Base-by-base conservation (phyloP, 1,140 invertebrate species). In the Drosophila melanica region DNA sequence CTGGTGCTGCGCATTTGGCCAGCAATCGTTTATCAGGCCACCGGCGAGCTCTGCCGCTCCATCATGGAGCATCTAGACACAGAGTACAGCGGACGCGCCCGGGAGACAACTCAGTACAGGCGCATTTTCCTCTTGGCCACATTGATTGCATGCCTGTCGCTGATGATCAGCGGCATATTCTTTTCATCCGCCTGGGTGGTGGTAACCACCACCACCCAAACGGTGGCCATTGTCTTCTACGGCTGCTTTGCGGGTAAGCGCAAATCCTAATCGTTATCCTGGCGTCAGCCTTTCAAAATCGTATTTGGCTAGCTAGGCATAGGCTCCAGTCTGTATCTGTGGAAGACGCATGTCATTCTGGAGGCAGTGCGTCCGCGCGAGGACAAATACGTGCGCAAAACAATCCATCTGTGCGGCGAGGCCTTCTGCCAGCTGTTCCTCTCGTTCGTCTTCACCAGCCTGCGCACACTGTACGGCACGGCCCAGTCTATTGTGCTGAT, bases 141-240 rank as follows among this genome's bases (percentile, higher is more conserved):
- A 0, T 37, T 92, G 10, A 92, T 90, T 9, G 78, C 80, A 35
- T 92, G 86, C 59, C 16, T 90, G 2, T 91, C 90, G 18, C 72
- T 92, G 4, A 92, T 91, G 89, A 74, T 89, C 14, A 89, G 89
- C 23, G 90, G 90, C 3, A 77, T 90, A 35, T 58, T 92, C 6
- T 92, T 92, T 69, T 92, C 90, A 44, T 92, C 90, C 23, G 90
- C 90, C 33, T 92, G 90, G 90, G 65, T 92, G 1, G 74, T 78
- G 41, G 77, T 92, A 4, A 79, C 90, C 14, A 92, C 89, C 30
- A 92, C 90, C 50, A 92, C 90, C 2, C 90, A 92, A 55, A 74
- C 77, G 23, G 79, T 92, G 39, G 90, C 90, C 39, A 91, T 92
- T 42, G 77, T 92, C 20, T 90, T 91, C 39, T 92, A 92, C 50